Percentiles rank a stretch among this genome's conserved stretches.
Evolutionary conservation across 2,888 invertebrate genomes (phyloP).

Genomic region (Junonia oenone): DNA sequence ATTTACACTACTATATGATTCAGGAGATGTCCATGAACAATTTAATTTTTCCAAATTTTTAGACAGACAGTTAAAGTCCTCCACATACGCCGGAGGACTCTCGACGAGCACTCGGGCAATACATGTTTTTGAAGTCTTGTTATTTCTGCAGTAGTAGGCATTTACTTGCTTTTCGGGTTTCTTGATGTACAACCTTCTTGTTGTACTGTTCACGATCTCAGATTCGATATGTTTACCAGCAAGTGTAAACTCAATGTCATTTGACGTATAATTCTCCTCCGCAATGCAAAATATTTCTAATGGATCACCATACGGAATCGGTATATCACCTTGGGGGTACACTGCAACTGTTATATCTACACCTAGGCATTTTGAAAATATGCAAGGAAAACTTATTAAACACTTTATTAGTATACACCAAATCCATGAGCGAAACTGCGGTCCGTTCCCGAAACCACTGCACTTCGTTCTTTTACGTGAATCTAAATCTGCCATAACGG

Average conservation of each 20-base stretch:
- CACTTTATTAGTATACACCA: slow-evolving; percentile 58
- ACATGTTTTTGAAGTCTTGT: slow-evolving; percentile 46
- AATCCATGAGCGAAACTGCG: slow-evolving; percentile 55
- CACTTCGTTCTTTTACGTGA: slow-evolving; percentile 49
- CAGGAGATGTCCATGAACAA: slow-evolving; percentile 85
- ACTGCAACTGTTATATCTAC: slow-evolving; percentile 54
- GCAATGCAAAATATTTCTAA: slow-evolving; percentile 83
- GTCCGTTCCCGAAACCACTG: slow-evolving; percentile 47
- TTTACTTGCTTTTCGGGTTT: slow-evolving; percentile 73
- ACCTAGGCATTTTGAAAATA: slow-evolving; percentile 53
- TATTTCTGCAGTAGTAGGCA: slow-evolving; percentile 77
- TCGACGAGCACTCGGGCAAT: slow-evolving; percentile 60
- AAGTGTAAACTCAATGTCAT: slow-evolving; percentile 64
- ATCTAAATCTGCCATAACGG: slow-evolving; percentile 57
- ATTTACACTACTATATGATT: slow-evolving; percentile 52
- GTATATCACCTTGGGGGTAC: slow-evolving; percentile 78
- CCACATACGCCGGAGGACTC: slow-evolving; percentile 80
- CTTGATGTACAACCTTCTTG: slow-evolving; percentile 78
- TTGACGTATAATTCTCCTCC: slow-evolving; percentile 57
- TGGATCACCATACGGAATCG: slow-evolving; percentile 79
- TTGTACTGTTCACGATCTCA: slow-evolving; percentile 80
- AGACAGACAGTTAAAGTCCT: slow-evolving; percentile 86
- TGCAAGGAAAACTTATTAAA: slow-evolving; percentile 56
- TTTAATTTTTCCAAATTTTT: slow-evolving; percentile 85
- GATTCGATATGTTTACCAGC: slow-evolving; percentile 44